A percentile compares a stretch with the other conserved stretches of the same genome.
Conservation (phyloP, 2,888 invertebrate species). For the Podotricha telesiphe region DNA sequence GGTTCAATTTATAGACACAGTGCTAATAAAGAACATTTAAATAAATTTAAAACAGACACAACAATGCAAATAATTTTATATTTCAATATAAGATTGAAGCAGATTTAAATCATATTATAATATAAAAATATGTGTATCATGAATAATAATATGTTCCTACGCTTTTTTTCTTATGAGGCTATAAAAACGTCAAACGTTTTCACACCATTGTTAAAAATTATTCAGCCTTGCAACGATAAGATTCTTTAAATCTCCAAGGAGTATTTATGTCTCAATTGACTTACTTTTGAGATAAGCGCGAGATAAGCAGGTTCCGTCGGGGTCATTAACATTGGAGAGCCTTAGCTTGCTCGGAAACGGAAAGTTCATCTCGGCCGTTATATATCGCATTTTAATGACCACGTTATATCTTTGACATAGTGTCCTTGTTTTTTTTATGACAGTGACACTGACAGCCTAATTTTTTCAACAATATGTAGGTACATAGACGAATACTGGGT, state of each 20-base stretch:
- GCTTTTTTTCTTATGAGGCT: background rate
- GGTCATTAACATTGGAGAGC: conserved; percentile 55
- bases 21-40: background rate
- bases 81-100: background rate
- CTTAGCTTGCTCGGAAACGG: conserved; percentile 40
- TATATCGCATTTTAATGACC: conserved; percentile 36
- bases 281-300: conserved; percentile 53
- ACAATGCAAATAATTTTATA: background rate
- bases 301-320: conserved; percentile 56
- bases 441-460: conserved; percentile 25
- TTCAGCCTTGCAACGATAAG: conserved; percentile 23
- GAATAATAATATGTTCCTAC: background rate
- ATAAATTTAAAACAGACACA: background rate
- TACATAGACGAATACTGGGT: conserved; percentile 13
- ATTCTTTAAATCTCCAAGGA: conserved; percentile 29
- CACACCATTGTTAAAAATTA: conserved; percentile 11
- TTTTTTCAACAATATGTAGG: conserved; percentile 23
- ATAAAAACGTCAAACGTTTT: conserved; percentile 40
- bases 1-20: conserved; percentile 4
- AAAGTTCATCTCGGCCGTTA: conserved; percentile 42
- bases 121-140: background rate
- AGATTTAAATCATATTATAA: background rate
- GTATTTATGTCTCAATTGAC: conserved; percentile 48
- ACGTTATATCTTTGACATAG: conserved; percentile 39
- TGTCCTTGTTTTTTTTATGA: conserved; percentile 37